phyloP scores from a whole-genome alignment of 1,140 invertebrate species.

The Centruroides vittatus region DNA sequence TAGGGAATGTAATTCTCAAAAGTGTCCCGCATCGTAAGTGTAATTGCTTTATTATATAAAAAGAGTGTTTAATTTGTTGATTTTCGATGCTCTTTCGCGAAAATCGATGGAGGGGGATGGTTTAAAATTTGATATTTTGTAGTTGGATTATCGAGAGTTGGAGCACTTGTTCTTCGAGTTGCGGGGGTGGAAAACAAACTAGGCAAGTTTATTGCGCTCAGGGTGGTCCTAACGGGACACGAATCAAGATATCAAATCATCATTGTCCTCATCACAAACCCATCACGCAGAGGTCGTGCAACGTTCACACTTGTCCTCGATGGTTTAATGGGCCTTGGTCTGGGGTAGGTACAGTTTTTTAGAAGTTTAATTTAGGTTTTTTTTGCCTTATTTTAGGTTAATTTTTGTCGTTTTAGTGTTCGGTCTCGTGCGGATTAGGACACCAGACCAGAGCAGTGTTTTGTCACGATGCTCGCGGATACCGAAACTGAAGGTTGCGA shows the following conservation, averaged over 20 bases:
- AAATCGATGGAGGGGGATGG: no score
- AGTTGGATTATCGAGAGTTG: constrained; percentile 84
- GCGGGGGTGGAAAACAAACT: constrained; percentile 59
- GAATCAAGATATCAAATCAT: constrained; percentile 43
- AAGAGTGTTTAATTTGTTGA: no score
- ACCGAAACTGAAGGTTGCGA: constrained; percentile 39
- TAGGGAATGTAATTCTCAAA: constrained; percentile 65
- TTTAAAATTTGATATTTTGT: constrained; percentile 17
- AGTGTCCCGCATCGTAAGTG: constrained; percentile 70
- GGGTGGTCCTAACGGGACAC: constrained; percentile 40
- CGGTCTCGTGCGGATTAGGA: constrained; percentile 65
- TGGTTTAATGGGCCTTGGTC: constrained; percentile 76
- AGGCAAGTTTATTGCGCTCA: constrained; percentile 64
- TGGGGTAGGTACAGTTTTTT: constrained; percentile 45
- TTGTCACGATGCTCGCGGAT: constrained; percentile 43
- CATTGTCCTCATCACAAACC: constrained; percentile 50
- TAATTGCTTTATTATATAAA: background rate
- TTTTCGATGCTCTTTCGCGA: background rate
- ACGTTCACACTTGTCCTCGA: constrained; percentile 58
- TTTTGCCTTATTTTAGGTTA: background rate
- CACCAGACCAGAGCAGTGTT: constrained; percentile 65
- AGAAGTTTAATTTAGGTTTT: background rate
- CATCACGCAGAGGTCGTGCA: constrained; percentile 60
- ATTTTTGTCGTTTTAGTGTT: constrained; percentile 45
- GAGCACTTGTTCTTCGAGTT: constrained; percentile 64